A percentile compares a stretch with the other conserved stretches of the same genome.
phyloP scores from a whole-genome alignment of 2,888 invertebrate genomes.

The Melinopterus prodromus region DNA sequence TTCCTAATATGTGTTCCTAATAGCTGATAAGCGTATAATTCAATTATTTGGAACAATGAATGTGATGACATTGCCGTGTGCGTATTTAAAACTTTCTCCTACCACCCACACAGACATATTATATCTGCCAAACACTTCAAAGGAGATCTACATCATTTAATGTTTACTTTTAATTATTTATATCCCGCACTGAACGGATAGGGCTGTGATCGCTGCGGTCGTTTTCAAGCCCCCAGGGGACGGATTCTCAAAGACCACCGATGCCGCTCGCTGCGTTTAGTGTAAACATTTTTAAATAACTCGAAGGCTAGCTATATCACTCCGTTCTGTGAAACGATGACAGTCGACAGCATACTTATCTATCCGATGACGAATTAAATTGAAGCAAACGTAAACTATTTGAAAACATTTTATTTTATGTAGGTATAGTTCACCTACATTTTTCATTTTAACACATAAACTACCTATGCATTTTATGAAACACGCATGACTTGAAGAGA shows the following conservation, averaged over 20 bases:
- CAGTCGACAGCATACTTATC: too few relatives aligned
- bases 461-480: too few relatives aligned
- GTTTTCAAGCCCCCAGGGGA: slow-evolving; percentile 27
- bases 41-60: too few relatives aligned
- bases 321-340: neutral
- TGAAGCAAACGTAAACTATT: too few relatives aligned
- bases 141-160: slow-evolving; percentile 36
- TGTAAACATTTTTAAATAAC: neutral
- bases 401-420: too few relatives aligned
- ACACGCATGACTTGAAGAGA: too few relatives aligned
- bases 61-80: neutral
- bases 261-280: slow-evolving; percentile 12
- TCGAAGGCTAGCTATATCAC: neutral
- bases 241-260: slow-evolving; percentile 4
- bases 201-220: slow-evolving; percentile 40
- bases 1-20: too few relatives aligned
- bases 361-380: too few relatives aligned
- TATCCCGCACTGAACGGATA: slow-evolving; percentile 38
- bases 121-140: slow-evolving; percentile 32
- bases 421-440: too few relatives aligned
- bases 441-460: too few relatives aligned
- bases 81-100: neutral
- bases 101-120: neutral
- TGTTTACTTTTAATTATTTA: slow-evolving; percentile 54
- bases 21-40: too few relatives aligned